Base-by-base conservation (phyloP, 2,113 vertebrate genomes). In the Gopherus evgoodei region DNA sequence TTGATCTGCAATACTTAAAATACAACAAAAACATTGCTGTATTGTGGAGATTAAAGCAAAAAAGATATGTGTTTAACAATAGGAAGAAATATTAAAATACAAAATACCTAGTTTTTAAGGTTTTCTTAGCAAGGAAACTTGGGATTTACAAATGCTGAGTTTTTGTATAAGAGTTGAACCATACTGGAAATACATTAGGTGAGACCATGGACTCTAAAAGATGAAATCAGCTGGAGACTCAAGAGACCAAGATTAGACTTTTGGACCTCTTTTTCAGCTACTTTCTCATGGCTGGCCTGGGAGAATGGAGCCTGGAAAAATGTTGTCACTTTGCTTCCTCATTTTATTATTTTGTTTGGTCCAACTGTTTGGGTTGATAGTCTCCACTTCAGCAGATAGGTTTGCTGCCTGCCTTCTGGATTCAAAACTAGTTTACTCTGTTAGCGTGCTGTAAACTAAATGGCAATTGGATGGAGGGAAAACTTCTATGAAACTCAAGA, bases 1-100 rank as follows among this genome's bases (percentile, higher is more conserved):
- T 97, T 98, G 96, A 98, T 98, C 97, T 97, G 84, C 96, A 93
- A 96, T 97, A 97, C 90, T 95, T 92, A 97, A 98, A 98, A 98
- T 98, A 96, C 93, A 97, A 92, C 87, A 97, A 93, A 98, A 97
- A 89, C 56, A 91, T 93, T 97, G 95, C 95, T 98, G 86, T 97
- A 92, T 96, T 97, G 95, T 96, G 83, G 94, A 97, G 96, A 97
- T 95, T 89, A 96, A 97, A 96, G 93, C 75, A 88, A 93, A 97
- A 93, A 47, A 38, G n/a, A 57, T 89, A 80, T 85, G 4, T 82
- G 49, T 86, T 89, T 91, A 94, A 90, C 59, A 86, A 50, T 72
- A 82, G 87, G 82, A 92, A 83, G 86, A 97, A 81, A 88, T 97
- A 86, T 24, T 97, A 96, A 87, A 95, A 87, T 84, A 97, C 38